Evolutionary conservation across 2,888 invertebrate genomes (phyloP), one percentile per base, ranked within the genome.

Genomic region (Oscheius sp.): DNA sequence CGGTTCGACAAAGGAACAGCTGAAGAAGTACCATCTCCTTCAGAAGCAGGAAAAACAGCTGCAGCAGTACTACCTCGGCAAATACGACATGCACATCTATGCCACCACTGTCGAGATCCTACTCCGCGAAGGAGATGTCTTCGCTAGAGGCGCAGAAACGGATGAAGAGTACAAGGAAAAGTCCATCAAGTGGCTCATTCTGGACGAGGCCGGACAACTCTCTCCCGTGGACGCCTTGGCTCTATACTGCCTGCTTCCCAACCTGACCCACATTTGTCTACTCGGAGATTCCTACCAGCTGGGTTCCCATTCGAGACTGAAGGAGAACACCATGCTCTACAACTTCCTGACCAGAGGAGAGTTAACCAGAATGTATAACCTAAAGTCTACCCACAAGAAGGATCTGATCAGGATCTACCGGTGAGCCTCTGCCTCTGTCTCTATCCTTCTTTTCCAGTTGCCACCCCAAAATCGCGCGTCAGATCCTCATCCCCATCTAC

Each of bases 271-370:
- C 5, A 59, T 70, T 32, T 57, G 58, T 33, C 59, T 70, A 2
- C 33, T 70, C 11, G 70, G 70, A 48, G 70, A 70, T 47, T 57
- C 13, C 4, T 55, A 58, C 9, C 70, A 70, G 58, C 33, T 70
- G 42, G 59, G 59, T 3, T 58, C 70, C 3, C 50, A 70, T 13
- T 48, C 37, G 7, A 4, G 48, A 7, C 33, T 70, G 21, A 13
- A 10, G 2, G 11, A 58, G 3, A 33, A n/a, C 2, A 32, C 48
- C 2, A 7, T 37, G 7, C 50, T 57, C 32, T 13, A 58, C n/a
- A 42, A 47, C 3, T 48, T 70, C 21, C 21, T 58, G 13, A 57
- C 58, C 5, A 47, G 47, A 10, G 70, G 70, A 7, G 70, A 70
- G 29, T 21, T 70, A 4, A 59, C 58, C 4, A 1, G 70, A n/a